Base-by-base conservation (phyloP, 2,888 invertebrate species). In the Hecatera dysodea region DNA sequence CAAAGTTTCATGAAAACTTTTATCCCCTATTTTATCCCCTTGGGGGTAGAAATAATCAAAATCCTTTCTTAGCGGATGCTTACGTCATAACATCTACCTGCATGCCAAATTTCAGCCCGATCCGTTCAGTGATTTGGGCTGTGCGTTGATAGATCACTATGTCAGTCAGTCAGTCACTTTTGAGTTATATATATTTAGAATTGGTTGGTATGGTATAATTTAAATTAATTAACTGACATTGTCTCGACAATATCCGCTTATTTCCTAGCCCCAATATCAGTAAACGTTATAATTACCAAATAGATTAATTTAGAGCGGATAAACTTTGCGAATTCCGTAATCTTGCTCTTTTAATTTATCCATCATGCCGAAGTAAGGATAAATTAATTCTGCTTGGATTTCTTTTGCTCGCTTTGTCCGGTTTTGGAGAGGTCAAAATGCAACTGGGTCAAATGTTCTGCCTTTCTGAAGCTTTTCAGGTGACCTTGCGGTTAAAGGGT, bases 261-360 rank as follows among this genome's bases (percentile, higher is more conserved):
- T 61, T 73, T 79, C 19, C 9, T 6, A 44, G 77, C 82, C 62
- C 33, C 55, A 73, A 57, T 48, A 24, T 56, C 50, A 65, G 68
- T 75, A 69, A 85, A 83, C 70, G 78, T 82, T 84, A 79, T 78
- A 85, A 82, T 82, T 82, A 80, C 67, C 42, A 70, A 83, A 83
- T 67, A 85, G 70, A 85, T 85, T 83, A 83, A 82, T 85, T 85
- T 76, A 27, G 44, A 68, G 56, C 61, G 70, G 48, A 68, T 72
- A 75, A 80, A 74, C 72, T 80, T 80, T 12, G 70, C 48, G 57
- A 52, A 67, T 78, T 72, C 53, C 57, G 55, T 74, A 81, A 81
- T 78, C 73, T 80, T 72, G 68, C 64, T 78, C 78, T 80, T 80
- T 85, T 75, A 73, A 78, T 82, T 82, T 78, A 74, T 78, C 70